phyloP scores from a whole-genome alignment of 2,888 invertebrate species.

The Tachina fera region DNA sequence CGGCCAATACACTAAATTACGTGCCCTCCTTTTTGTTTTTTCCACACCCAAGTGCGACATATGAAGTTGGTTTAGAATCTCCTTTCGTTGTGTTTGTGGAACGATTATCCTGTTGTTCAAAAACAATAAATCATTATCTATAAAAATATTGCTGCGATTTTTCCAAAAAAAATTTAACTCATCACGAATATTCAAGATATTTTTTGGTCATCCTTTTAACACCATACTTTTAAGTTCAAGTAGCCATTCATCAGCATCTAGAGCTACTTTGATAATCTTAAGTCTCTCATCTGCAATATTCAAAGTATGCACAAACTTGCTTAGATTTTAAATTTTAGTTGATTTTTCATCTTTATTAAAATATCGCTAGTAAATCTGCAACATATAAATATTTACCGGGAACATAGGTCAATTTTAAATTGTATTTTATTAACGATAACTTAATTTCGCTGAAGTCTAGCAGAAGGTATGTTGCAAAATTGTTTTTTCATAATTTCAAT shows the following conservation, averaged over 20 bases:
- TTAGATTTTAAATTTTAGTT: slow-evolving; percentile 23
- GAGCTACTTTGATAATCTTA: no score
- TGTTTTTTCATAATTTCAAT: slow-evolving; percentile 75
- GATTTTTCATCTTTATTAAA: slow-evolving; percentile 31
- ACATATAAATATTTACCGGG: slow-evolving; percentile 68
- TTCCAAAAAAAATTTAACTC: slow-evolving; percentile 73
- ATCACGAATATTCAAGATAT: neutral
- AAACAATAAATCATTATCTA: slow-evolving; percentile 69
- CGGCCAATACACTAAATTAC: no score
- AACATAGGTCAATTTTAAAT: slow-evolving; percentile 49
- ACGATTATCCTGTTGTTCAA: slow-evolving; percentile 59
- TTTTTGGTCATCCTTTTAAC: no score
- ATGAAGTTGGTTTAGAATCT: slow-evolving; percentile 64
- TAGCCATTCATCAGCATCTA: no score
- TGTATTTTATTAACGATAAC: slow-evolving; percentile 74
- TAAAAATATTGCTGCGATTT: slow-evolving; percentile 70
- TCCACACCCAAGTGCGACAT: slow-evolving; percentile 72
- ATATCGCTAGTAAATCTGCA: slow-evolving; percentile 61
- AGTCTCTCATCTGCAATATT: slow-evolving; percentile 62
- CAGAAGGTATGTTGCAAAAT: slow-evolving; percentile 74
- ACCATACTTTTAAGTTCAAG: no score
- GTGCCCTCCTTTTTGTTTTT: slow-evolving; percentile 73
- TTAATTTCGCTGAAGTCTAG: slow-evolving; percentile 75
- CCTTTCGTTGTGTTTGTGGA: slow-evolving; percentile 57
- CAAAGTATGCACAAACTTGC: slow-evolving; percentile 61